These are phyloP conservation scores for Zoanthus solanderi DNA, from an alignment of 92 coral and sea anemone genomes.

Conservation along the genomic window DNA sequence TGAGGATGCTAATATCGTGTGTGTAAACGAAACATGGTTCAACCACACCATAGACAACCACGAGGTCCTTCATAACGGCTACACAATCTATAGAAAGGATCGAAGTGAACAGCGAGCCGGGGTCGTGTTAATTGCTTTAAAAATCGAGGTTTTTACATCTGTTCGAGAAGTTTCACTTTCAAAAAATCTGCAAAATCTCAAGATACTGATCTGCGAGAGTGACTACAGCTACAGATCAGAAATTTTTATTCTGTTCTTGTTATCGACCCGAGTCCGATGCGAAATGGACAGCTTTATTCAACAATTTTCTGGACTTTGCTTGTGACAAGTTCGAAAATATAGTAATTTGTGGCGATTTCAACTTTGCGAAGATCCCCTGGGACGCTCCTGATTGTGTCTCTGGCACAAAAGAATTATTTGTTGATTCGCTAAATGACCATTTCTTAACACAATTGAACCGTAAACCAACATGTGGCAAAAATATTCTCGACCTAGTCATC, in stretches of 20 bases:
- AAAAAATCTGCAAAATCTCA: no score
- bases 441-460: slow-evolving; percentile 55
- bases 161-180: no score
- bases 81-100: no score
- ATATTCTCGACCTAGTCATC: slow-evolving; percentile 59
- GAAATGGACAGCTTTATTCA: neutral
- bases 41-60: no score
- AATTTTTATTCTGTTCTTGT: neutral
- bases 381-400: slow-evolving; percentile 29
- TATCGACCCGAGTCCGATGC: neutral
- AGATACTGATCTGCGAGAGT: neutral
- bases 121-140: no score
- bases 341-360: slow-evolving; percentile 56
- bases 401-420: slow-evolving; percentile 55
- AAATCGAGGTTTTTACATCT: no score
- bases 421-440: slow-evolving; percentile 58
- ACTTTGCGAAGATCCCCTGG: no score
- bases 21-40: no score
- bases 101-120: no score
- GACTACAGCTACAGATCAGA: neutral
- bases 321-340: slow-evolving; percentile 21
- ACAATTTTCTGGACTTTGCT: neutral
- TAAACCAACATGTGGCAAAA: slow-evolving; percentile 62
- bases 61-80: no score
- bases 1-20: no score